Percentiles rank a stretch among this genome's conserved stretches.
phyloP scores from a whole-genome alignment of 2,113 vertebrate species.

The Scytalopus superciliaris region DNA sequence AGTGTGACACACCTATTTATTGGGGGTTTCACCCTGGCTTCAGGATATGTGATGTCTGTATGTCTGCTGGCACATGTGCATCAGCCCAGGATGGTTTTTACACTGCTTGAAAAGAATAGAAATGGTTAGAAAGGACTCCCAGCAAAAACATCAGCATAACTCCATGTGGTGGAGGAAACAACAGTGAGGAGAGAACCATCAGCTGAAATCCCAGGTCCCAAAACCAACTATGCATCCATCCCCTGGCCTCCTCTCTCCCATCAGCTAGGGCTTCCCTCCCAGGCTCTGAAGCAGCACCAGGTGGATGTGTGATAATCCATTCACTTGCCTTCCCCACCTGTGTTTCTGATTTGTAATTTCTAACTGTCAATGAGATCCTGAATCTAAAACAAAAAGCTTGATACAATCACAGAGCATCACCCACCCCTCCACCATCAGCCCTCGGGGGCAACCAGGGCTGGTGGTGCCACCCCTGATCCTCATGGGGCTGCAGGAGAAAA shows the following conservation, averaged over 20 bases:
- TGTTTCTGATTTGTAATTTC: background rate
- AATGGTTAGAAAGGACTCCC: background rate
- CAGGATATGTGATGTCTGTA: background rate
- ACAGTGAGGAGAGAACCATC: background rate
- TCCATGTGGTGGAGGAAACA: background rate
- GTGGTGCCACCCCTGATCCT: background rate
- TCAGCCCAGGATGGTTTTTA: background rate
- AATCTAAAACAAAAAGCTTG: background rate
- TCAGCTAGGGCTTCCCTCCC: background rate
- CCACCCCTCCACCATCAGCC: background rate
- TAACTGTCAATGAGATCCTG: too few relatives aligned
- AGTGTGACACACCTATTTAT: background rate
- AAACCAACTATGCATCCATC: fast-evolving
- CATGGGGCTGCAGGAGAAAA: background rate
- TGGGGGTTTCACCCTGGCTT: background rate
- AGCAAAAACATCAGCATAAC: background rate
- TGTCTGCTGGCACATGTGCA: fast-evolving
- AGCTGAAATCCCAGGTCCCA: background rate
- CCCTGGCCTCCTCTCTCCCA: background rate
- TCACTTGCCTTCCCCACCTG: too few relatives aligned
- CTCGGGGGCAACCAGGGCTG: fast-evolving
- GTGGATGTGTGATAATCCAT: background rate
- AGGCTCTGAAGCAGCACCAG: background rate
- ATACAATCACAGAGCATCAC: background rate
- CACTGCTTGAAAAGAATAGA: background rate